Conservation (phyloP, 2,113 vertebrate genomes). For the Dolichotis patagonum region DNA sequence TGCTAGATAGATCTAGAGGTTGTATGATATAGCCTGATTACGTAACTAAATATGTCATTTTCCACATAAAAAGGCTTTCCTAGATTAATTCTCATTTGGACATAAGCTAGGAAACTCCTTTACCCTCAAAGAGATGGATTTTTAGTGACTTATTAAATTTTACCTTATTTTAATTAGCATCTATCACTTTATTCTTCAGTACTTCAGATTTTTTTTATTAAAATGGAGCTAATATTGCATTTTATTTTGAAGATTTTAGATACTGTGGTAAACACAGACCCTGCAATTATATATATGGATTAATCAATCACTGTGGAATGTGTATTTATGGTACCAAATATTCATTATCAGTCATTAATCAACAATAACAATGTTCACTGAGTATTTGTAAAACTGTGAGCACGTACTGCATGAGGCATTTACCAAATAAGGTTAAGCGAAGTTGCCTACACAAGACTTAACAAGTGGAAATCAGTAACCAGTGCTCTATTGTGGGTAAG, state of each 20-base stretch:
- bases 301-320: neutral
- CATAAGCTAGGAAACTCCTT: neutral
- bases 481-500: neutral
- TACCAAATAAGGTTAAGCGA: neutral
- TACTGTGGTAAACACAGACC: neutral
- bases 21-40: conserved; percentile 23
- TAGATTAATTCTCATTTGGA: neutral
- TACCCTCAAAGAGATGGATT: neutral
- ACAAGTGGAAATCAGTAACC: neutral
- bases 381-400: neutral
- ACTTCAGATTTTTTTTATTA: conserved; percentile 11
- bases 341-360: neutral
- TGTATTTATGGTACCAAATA: neutral
- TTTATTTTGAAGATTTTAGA: neutral
- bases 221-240: neutral
- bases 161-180: neutral
- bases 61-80: neutral
- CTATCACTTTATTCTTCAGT: neutral
- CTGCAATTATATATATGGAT: too few species aligned
- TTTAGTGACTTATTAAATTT: neutral
- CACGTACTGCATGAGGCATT: neutral
- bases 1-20: neutral
- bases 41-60: conserved; percentile 18
- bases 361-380: neutral
- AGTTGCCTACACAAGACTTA: neutral